Base-by-base conservation (phyloP, 2,888 invertebrate genomes). In the Pachycephus smyrnensis region DNA sequence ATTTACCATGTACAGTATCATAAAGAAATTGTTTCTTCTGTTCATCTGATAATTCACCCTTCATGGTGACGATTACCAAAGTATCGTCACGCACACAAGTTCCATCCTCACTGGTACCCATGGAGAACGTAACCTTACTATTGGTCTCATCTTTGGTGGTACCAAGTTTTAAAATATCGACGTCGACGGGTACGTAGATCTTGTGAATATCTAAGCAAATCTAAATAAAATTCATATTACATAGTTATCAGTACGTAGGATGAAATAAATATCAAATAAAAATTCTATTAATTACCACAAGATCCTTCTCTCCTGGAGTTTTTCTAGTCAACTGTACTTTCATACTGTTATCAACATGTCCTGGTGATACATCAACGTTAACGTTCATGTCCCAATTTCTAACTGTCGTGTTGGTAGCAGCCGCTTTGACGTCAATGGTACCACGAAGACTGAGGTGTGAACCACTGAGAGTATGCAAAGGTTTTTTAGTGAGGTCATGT, bases 381-480 rank as follows among this genome's bases (percentile, higher is more conserved):
- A 88, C 55, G 75, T 90, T 88, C 11, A 90, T 36, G 73, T 92
- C 89, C 92, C 91, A 92, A 1, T 87, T 87, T 68, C 88, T 88
- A 0, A 86, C 75, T 0, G 86, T 80, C 4, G 76, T 76, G 30
- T 86, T 80, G 3, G 83, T 85, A 6, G 79, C 69, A 0, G 81
- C 87, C 71, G 89, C 88, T 79, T 90, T 90, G 11, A 89, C 84
- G 12, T 89, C 84, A 32, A 89, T 83, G 3, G 88, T 90, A 73
- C 86, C 87, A n/a, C 87, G 87, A 73, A 88, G 33, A 74, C 75
- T 78, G 11, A 76, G 33, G 73, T 77, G 36, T n/a, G 11, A 15
- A 33, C 15, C 31, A 37, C 68, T 75, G 35, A 12, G 37, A 37
- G 4, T 37, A 4, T 6, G 30, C n/a, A 69, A 12, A 11, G 69